Percentiles rank a stretch among this genome's conserved stretches.
Conservation (phyloP, 2,113 vertebrate genomes). For the Porphyrio hochstetteri region DNA sequence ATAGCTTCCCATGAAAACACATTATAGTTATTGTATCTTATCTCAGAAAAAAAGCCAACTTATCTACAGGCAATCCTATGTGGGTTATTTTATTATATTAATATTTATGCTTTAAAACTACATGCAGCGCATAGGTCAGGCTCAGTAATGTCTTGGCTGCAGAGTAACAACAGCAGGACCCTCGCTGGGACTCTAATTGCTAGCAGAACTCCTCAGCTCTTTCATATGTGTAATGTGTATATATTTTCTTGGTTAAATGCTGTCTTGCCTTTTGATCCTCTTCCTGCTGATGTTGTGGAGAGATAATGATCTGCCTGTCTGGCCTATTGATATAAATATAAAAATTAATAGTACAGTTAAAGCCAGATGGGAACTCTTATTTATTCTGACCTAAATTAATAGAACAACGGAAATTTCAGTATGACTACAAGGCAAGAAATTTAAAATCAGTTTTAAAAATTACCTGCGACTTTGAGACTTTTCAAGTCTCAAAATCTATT, state of each 20-base stretch:
- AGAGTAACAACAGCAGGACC: slow-evolving; percentile 6
- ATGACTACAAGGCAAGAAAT: slow-evolving; percentile 11
- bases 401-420: neutral
- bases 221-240: neutral
- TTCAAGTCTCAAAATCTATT: neutral
- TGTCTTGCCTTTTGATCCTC: slow-evolving; percentile 38
- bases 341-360: slow-evolving; percentile 10
- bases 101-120: neutral
- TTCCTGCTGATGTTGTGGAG: slow-evolving; percentile 20
- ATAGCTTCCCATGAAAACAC: neutral
- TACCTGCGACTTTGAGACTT: neutral
- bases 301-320: slow-evolving; percentile 22
- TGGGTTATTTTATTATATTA: slow-evolving; percentile 3
- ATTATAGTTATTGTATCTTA: neutral
- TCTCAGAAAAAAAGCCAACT: neutral
- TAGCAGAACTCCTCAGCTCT: neutral
- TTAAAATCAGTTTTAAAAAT: slow-evolving; percentile 6
- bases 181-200: slow-evolving; percentile 40
- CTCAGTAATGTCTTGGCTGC: slow-evolving; percentile 28
- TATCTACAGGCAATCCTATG: neutral
- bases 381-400: slow-evolving; percentile 22
- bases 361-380: neutral
- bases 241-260: slow-evolving; percentile 26
- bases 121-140: neutral
- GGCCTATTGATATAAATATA: neutral